These are phyloP conservation scores for Spongia lamella DNA, from an alignment of 37 sponge, comb jelly and placozoan genomes.

Conservation along the genomic window DNA sequence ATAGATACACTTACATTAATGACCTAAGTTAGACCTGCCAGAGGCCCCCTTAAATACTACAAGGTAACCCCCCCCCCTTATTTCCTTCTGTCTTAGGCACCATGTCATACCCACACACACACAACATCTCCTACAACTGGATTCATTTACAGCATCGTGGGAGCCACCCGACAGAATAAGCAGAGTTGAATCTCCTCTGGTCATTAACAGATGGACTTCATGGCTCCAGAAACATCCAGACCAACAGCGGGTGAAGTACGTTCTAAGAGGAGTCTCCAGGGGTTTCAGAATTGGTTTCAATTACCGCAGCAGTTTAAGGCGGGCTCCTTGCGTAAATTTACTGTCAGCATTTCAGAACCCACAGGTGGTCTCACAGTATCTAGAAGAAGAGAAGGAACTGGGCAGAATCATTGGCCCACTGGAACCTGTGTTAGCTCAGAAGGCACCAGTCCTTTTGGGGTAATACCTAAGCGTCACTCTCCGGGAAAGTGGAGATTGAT, in stretches of 20 bases:
- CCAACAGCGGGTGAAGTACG: not conserved
- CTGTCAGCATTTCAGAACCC: conserved; percentile 6
- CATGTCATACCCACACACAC: too few species aligned
- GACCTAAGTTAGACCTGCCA: too few species aligned
- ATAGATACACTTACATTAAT: too few species aligned
- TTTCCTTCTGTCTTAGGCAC: too few species aligned
- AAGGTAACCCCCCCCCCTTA: too few species aligned
- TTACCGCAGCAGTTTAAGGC: too few species aligned
- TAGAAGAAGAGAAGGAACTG: not conserved
- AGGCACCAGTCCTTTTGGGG: conserved; percentile 12
- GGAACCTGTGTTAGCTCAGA: too few species aligned
- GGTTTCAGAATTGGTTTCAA: not conserved
- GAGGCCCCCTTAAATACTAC: too few species aligned
- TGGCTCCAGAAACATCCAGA: conserved; percentile 1
- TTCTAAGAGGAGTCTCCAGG: not conserved
- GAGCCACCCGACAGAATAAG: too few species aligned
- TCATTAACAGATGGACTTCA: not conserved
- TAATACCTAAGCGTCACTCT: conserved; percentile 5
- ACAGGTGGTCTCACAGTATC: not conserved
- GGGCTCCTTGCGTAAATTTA: not conserved
- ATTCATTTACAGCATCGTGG: too few species aligned
- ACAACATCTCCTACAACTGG: too few species aligned
- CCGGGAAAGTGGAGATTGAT: conserved; percentile 33
- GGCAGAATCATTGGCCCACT: conserved; percentile 21
- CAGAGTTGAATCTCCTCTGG: not conserved